Base-by-base conservation (phyloP, 2,888 invertebrate genomes). In the Eilema griseolum region DNA sequence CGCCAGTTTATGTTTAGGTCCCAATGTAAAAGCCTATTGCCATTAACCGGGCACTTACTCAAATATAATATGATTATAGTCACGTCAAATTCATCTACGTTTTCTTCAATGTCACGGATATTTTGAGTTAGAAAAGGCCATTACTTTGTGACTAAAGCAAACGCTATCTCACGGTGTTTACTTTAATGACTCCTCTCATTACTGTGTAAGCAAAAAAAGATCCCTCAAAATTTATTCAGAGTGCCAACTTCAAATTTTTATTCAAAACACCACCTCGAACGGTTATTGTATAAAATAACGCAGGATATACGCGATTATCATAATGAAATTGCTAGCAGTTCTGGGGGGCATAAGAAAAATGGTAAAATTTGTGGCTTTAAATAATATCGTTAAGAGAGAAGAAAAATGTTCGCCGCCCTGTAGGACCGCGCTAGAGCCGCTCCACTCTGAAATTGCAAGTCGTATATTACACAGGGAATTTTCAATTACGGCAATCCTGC, bases 401-500 rank as follows among this genome's bases (percentile, higher is more conserved):
- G 93, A 94, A 92, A 94, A 94, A 94, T 93, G 92, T 88, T 83
- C 81, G 66, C 83, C 81, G 88, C 90, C 92, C 92, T 90, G 86
- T 88, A 91, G 91, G 89, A 91, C 89, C 85, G 85, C 80, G 85
- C 78, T 77, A 77, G 79, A 85, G 82, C 83, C 80, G 83, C 85
- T 86, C 85, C 88, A 87, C 90, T 89, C 90, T 91, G 92, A 94
- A 95, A 95, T 95, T 95, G 95, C 93, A 89, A 91, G 92, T 89
- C 95, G 93, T 95, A 95, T 94, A 94, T 95, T 94, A 94, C 91
- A 91, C 92, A 89, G 92, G 91, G 94, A 95, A 94, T 95, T 95
- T 95, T 95, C 95, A 95, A 95, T 95, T 95, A 95, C 93, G 88
- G 89, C 93, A 93, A 94, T 93, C 93, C 92, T 83, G 94, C 92